Evolutionary conservation across 1,140 invertebrate genomes (phyloP).

Genomic region (Heliconius congener): DNA sequence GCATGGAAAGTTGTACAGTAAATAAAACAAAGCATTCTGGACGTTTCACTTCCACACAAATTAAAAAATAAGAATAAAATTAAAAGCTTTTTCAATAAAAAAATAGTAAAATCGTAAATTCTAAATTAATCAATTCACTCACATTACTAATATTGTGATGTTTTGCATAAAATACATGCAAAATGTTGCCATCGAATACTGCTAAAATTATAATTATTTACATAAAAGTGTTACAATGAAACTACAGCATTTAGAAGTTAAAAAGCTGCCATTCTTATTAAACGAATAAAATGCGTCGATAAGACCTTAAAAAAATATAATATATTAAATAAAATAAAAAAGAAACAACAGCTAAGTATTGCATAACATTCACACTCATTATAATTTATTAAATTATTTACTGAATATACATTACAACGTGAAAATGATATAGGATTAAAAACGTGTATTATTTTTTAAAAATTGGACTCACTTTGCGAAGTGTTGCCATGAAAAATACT

Average conservation of each 20-base stretch:
- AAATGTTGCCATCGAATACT: conserved; percentile 49
- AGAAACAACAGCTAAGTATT: conserved; percentile 61
- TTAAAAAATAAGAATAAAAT: conserved; percentile 36
- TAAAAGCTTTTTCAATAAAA: conserved; percentile 45
- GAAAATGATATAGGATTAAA: conserved; percentile 46
- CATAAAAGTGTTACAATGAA: conserved; percentile 44
- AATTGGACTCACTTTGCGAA: conserved; percentile 46
- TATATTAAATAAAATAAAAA: conserved; percentile 52
- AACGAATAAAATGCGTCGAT: conserved; percentile 32
- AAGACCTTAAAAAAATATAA: conserved; percentile 29
- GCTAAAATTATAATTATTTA: conserved; percentile 43
- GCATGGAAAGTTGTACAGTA: conserved; percentile 69
- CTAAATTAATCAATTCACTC: conserved; percentile 60
- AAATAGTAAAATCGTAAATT: conserved; percentile 56
- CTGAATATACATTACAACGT: conserved; percentile 65
- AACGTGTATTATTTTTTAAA: conserved; percentile 48
- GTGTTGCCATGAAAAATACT: conserved; percentile 49
- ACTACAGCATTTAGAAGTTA: conserved; percentile 38
- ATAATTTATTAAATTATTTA: conserved; percentile 68
- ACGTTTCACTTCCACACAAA: conserved; percentile 44
- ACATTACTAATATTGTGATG: conserved; percentile 72
- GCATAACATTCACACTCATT: conserved; percentile 58
- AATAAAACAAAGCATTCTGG: conserved; percentile 60
- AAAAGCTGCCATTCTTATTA: conserved; percentile 48
- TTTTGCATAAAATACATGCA: conserved; percentile 42